Conservation (phyloP, 1,140 invertebrate genomes). For the Phymastichus coffea region DNA sequence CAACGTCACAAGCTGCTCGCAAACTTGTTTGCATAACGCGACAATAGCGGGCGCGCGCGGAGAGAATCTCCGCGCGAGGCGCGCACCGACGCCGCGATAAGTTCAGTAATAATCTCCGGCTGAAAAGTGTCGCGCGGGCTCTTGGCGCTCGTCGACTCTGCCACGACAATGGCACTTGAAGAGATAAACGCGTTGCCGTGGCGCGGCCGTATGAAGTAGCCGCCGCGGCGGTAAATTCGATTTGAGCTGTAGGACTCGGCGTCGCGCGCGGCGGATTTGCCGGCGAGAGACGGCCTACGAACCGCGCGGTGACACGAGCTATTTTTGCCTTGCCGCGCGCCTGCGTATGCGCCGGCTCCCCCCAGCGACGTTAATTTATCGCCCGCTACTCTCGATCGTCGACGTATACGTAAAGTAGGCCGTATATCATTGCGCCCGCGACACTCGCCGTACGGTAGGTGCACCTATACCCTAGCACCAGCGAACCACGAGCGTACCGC, state of each 20-base stretch:
- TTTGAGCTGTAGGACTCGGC: slow-evolving; percentile 27
- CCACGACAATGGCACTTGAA: slow-evolving; percentile 15
- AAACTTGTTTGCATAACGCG: too few species aligned
- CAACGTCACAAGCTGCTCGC: too few species aligned
- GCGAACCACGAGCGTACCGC: not conserved
- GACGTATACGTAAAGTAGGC: slow-evolving; percentile 37
- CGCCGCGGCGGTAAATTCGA: slow-evolving; percentile 21
- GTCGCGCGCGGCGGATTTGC: too few species aligned
- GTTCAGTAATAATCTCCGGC: slow-evolving; percentile 13
- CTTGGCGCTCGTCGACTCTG: too few species aligned
- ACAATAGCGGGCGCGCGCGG: too few species aligned
- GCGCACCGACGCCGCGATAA: slow-evolving; percentile 5
- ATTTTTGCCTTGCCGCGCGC: slow-evolving; percentile 20
- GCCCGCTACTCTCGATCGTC: slow-evolving; percentile 31
- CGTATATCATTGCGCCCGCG: slow-evolving; percentile 41
- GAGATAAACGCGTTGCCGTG: slow-evolving; percentile 18
- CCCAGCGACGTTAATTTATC: slow-evolving; percentile 43
- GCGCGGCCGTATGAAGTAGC: not conserved
- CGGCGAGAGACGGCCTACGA: too few species aligned
- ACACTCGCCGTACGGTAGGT: slow-evolving; percentile 15
- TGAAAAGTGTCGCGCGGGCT: too few species aligned
- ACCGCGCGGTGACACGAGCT: slow-evolving; percentile 15
- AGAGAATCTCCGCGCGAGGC: too few species aligned
- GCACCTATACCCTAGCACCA: not conserved
- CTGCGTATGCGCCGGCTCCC: too few species aligned